phyloP scores from a whole-genome alignment of 2,888 invertebrate species.

The Alloplasta piceator region DNA sequence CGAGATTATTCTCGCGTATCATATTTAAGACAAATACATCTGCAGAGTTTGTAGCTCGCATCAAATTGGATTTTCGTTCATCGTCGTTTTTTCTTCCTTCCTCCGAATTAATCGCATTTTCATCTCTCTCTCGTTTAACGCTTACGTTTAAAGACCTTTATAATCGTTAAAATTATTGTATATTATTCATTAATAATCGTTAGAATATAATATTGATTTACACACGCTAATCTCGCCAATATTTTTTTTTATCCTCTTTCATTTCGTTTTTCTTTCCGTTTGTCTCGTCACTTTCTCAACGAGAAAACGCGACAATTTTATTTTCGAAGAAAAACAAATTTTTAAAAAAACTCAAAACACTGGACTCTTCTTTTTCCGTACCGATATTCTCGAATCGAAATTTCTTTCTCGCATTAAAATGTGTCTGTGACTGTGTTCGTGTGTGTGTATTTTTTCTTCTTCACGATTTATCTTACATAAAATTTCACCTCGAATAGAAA shows the following conservation, averaged over 20 bases:
- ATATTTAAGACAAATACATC: constrained; percentile 68
- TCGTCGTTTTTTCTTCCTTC: constrained; percentile 49
- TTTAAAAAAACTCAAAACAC: no score
- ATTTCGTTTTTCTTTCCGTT: constrained; percentile 9
- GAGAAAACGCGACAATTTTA: constrained; percentile 47
- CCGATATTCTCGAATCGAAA: constrained; percentile 67
- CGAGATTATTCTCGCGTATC: constrained; percentile 63
- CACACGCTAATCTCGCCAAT: constrained; percentile 64
- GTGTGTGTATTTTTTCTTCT: constrained; percentile 51
- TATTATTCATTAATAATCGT: constrained; percentile 79
- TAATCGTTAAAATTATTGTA: constrained; percentile 80
- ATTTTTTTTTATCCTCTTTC: constrained; percentile 17
- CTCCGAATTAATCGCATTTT: constrained; percentile 41
- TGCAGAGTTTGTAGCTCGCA: constrained; percentile 57
- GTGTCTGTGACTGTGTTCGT: constrained; percentile 54
- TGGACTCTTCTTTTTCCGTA: constrained; percentile 65
- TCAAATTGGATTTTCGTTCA: constrained; percentile 41
- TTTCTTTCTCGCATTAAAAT: constrained; percentile 41
- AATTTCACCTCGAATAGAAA: constrained; percentile 75
- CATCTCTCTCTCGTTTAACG: constrained; percentile 65
- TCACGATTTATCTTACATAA: constrained; percentile 68
- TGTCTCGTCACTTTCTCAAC: background rate
- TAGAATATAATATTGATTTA: constrained; percentile 81
- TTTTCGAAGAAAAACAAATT: no score
- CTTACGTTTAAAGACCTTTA: constrained; percentile 75